These are phyloP conservation scores for Intellagama lesueurii DNA, from an alignment of 2,797 vertebrate genomes.

Conservation along the genomic window DNA sequence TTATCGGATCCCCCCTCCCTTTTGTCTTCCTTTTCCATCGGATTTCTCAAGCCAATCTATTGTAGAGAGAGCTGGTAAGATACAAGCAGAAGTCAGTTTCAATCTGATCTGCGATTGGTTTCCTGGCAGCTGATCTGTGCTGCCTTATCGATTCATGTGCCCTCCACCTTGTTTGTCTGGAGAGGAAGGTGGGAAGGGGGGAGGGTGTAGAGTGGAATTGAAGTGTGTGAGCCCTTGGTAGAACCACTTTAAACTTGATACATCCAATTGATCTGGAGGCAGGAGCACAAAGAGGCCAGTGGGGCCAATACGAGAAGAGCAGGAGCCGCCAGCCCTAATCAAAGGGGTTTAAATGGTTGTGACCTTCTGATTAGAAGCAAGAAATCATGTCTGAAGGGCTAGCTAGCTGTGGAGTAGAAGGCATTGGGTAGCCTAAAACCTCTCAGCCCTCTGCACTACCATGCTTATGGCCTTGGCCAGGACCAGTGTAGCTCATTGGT, in stretches of 20 bases:
- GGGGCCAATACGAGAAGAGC: slow-evolving; percentile 51
- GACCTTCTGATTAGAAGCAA: slow-evolving; percentile 61
- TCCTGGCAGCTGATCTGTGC: slow-evolving; percentile 84
- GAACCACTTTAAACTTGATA: slow-evolving; percentile 73
- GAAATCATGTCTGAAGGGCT: slow-evolving; percentile 39
- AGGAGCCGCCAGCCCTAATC: slow-evolving; percentile 50
- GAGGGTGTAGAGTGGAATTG: slow-evolving; percentile 35
- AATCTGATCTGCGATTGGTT: slow-evolving; percentile 92
- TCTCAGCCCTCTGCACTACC: background rate
- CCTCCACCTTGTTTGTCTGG: slow-evolving; percentile 80
- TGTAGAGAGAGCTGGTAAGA: slow-evolving; percentile 85
- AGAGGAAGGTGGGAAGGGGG: slow-evolving; percentile 64
- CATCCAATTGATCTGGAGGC: slow-evolving; percentile 72
- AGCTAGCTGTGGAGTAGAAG: background rate
- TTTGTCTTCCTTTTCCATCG: slow-evolving; percentile 86
- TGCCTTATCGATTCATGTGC: slow-evolving; percentile 80
- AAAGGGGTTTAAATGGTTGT: slow-evolving; percentile 64
- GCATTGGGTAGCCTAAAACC: slow-evolving; percentile 18
- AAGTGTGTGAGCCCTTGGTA: slow-evolving; percentile 51
- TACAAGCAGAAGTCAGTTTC: slow-evolving; percentile 93
- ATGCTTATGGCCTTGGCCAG: slow-evolving; percentile 5
- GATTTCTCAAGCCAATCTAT: slow-evolving; percentile 93
- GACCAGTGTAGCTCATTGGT: background rate
- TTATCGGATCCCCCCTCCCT: slow-evolving; percentile 82
- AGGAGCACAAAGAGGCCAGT: slow-evolving; percentile 60